These are phyloP conservation scores for Caloenas nicobarica DNA, from an alignment of 2,113 vertebrate genomes.

Conservation along the genomic window DNA sequence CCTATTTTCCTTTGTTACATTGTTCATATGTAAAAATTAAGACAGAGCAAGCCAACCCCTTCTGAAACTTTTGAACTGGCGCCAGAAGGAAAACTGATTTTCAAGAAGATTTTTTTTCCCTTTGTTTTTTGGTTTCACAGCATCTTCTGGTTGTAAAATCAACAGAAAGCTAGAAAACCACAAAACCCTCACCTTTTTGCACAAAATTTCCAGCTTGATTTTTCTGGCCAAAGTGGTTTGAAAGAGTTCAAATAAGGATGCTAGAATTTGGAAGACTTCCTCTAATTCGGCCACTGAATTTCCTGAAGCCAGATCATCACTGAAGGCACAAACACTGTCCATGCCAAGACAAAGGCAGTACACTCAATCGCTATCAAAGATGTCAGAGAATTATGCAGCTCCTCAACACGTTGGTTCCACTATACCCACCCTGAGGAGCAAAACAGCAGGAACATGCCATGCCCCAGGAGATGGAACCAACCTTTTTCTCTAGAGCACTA, in stretches of 20 bases:
- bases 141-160: not conserved
- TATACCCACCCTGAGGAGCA: not conserved
- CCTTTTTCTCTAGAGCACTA: not conserved
- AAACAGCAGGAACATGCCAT: not conserved
- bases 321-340: not conserved
- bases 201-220: not conserved
- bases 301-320: not conserved
- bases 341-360: not conserved
- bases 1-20: not conserved
- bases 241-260: slow-evolving; percentile 2
- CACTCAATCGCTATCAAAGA: not conserved
- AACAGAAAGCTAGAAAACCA: not conserved
- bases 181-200: not conserved
- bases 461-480: not conserved
- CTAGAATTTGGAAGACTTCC: not conserved
- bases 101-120: not conserved
- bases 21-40: not conserved
- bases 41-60: not conserved
- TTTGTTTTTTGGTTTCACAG: not conserved
- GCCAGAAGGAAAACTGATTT: not conserved
- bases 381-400: not conserved
- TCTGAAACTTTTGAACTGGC: not conserved
- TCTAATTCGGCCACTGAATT: not conserved
- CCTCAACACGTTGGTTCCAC: not conserved
- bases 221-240: not conserved